Evolutionary conservation across 1,140 invertebrate species (phyloP).

Genomic region (Drosophila malerkotliana): DNA sequence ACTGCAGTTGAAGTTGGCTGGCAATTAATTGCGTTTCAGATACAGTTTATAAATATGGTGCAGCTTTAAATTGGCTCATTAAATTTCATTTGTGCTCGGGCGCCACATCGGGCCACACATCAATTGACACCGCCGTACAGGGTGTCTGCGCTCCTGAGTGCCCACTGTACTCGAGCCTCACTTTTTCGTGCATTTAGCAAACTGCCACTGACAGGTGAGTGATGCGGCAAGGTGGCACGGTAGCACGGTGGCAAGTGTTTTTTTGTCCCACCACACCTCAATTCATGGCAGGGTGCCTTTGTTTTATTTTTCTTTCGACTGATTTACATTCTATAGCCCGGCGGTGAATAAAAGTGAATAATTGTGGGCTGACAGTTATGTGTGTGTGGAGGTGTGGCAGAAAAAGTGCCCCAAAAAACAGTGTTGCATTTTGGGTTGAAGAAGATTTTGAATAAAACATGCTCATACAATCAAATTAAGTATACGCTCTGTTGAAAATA

Average conservation of each 20-base stretch:
- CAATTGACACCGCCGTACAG: constrained; percentile 61
- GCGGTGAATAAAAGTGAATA: constrained; percentile 1
- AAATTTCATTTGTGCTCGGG: constrained; percentile 73
- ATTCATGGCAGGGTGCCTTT: constrained; percentile 6
- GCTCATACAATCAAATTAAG: too few relatives aligned
- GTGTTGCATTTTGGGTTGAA: neutral
- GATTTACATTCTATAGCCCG: neutral
- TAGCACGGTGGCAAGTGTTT: constrained; percentile 1
- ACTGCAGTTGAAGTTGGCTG: constrained; percentile 34
- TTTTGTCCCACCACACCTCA: neutral
- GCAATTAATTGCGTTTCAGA: constrained; percentile 76
- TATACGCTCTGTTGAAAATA: too few relatives aligned
- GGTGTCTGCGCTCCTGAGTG: neutral
- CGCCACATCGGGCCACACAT: constrained; percentile 72
- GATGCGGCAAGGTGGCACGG: constrained; percentile 5
- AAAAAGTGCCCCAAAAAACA: neutral
- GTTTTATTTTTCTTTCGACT: neutral
- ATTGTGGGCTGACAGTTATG: constrained; percentile 1
- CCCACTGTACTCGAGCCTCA: neutral
- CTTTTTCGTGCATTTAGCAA: neutral
- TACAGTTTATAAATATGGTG: constrained; percentile 76
- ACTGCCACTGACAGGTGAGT: constrained; percentile 17
- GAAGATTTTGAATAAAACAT: too few relatives aligned
- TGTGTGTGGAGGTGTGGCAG: neutral
- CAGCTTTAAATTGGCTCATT: constrained; percentile 80